Conservation (phyloP, 1,140 invertebrate species). For the Drosophila athabasca region DNA sequence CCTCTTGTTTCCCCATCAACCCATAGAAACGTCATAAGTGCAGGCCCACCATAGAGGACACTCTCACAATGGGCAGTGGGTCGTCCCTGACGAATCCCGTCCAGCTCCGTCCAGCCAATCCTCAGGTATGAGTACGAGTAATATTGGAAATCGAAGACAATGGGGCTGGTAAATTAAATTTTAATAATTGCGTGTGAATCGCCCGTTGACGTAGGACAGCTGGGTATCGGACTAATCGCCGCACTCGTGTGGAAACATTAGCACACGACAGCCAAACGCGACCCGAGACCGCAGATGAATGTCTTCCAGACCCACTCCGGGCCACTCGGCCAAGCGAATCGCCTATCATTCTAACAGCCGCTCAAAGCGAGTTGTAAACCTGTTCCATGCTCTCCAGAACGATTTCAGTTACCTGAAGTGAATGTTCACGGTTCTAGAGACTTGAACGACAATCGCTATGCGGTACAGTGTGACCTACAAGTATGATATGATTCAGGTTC, state of each 20-base stretch:
- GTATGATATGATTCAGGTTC: too few relatives aligned
- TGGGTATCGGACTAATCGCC: constrained; percentile 19
- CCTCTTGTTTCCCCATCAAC: neutral
- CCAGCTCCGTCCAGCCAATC: neutral
- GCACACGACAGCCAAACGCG: constrained; percentile 61
- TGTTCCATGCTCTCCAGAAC: constrained; percentile 42
- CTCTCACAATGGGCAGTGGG: neutral
- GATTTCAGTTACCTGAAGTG: constrained; percentile 28
- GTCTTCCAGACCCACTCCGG: constrained; percentile 10
- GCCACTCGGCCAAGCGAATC: constrained; percentile 37
- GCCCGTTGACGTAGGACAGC: constrained; percentile 51
- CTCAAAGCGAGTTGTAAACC: constrained; percentile 52
- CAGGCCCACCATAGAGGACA: constrained; percentile 11
- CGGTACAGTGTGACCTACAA: constrained; percentile 21
- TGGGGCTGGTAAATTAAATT: constrained; percentile 32
- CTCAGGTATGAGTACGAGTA: neutral
- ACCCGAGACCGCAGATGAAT: constrained; percentile 33
- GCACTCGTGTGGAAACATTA: constrained; percentile 54
- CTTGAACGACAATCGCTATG: constrained; percentile 15
- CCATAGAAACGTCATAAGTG: constrained; percentile 1
- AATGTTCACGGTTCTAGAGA: neutral
- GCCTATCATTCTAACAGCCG: constrained; percentile 34
- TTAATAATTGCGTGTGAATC: constrained; percentile 66
- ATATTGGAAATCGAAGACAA: constrained; percentile 64
- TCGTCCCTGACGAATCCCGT: too few relatives aligned